Evolutionary conservation across 2,797 vertebrate species (phyloP), one percentile per base, ranked within the genome.

Genomic region (Helostoma temminkii): DNA sequence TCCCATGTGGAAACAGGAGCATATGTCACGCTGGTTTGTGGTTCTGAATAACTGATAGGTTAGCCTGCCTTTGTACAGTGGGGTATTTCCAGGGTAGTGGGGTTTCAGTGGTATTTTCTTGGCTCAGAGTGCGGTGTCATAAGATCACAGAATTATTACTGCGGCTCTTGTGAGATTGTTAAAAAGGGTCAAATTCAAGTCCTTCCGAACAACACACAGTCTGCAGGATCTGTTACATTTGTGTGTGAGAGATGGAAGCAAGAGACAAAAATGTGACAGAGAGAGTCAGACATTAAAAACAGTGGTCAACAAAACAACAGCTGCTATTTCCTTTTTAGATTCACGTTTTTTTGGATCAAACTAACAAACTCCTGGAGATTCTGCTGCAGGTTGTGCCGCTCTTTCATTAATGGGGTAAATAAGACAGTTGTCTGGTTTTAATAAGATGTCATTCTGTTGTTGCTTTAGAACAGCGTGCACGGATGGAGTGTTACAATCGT

Each of bases 381-480:
- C n/a, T n/a, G n/a, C n/a, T n/a, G n/a, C n/a, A n/a, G n/a, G n/a
- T n/a, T n/a, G n/a, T n/a, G n/a, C n/a, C n/a, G n/a, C n/a, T n/a
- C n/a, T n/a, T 42, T 70, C 53, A 70, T 62, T 61, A 46, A 2
- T 2, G 21, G 24, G 25, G 59, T 42, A 37, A 74, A 60, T 56
- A 37, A 50, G 66, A 54, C 52, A 10, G 19, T 74, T 71, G 57
- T 71, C 32, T 68, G 47, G 1, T 37, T 68, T 72, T 71, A 72
- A 82, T 61, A 59, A 78, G 63, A 26, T 2, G 43, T 75, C 25
- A 2, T 43, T 61, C 22, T 9, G 50, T 43, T 45, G 52, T 58
- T 32, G 41, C n/a, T n/a, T n/a, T n/a, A n/a, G n/a, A n/a, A n/a
- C n/a, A n/a, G n/a, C n/a, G n/a, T n/a, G n/a, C n/a, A n/a, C n/a